phyloP scores from a whole-genome alignment of 2,113 vertebrate genomes.

The Dromaius novaehollandiae region DNA sequence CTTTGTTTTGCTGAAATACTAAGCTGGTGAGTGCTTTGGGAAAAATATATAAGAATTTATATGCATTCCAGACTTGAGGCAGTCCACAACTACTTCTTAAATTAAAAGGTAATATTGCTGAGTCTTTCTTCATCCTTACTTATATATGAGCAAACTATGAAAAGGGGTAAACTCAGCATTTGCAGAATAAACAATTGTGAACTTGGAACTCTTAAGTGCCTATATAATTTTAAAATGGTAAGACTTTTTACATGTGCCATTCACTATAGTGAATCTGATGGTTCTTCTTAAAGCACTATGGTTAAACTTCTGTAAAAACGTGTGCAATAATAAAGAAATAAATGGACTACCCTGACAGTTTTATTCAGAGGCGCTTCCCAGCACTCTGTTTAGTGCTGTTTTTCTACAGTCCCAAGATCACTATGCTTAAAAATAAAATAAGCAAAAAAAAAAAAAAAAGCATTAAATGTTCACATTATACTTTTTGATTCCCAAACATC shows the following conservation, averaged over 20 bases:
- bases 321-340: background rate
- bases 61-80: background rate
- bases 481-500: background rate
- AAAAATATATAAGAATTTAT: background rate
- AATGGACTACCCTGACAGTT: background rate
- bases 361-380: background rate
- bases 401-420: background rate
- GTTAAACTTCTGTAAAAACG: background rate
- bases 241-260: background rate
- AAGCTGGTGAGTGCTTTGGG: background rate
- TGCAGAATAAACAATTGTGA: background rate
- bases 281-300: background rate
- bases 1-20: background rate
- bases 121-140: background rate
- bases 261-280: background rate
- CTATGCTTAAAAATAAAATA: background rate
- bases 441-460: background rate
- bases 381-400: background rate
- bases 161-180: background rate
- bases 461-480: background rate
- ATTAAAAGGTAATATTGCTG: background rate
- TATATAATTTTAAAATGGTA: background rate
- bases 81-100: background rate
- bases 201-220: background rate
- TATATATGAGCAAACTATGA: background rate